Evolutionary conservation across 2,888 invertebrate genomes (phyloP), one percentile per base, ranked within the genome.

Genomic region (Liodrosophila aerea): DNA sequence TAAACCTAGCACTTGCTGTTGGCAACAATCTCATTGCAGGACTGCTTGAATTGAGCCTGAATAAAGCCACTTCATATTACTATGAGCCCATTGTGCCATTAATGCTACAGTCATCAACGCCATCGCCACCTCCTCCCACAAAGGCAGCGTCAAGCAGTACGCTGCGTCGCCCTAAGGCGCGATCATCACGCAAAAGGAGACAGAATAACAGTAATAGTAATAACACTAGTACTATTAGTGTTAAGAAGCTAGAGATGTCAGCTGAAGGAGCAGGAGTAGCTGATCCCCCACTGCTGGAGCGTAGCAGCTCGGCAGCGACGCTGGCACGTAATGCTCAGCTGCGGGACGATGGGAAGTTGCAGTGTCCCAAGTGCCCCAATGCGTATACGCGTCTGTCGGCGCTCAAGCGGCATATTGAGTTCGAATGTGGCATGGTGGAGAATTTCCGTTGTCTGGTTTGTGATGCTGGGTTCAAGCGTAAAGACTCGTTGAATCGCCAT

Each of bases 381-480:
- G 59, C 71, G 8, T 86, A 85, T 64, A 75, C 84, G 9, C 68
- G 86, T 22, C 34, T 68, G 8, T 85, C 82, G 45, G 83, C 83
- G 33, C 61, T 83, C 5, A 85, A 85, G 57, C 85, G 83, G n/a
- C 83, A 83, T 51, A 53, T 85, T 31, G 81, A 85, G 37, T 83
- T 85, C 37, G 83, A 83, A 44, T 83, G 83, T 59, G 83, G 83
- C 5, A 73, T 73, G 65, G 44, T 78, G 58, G 76, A 82, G 34
- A 82, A 81, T 54, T 83, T 83, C 45, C 69, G 72, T 40, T 83
- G 83, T 53, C 51, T 58, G 34, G 70, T 81, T 45, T 82, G 82
- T 64, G 76, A 70, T 69, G 86, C 81, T n/a, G 81, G 81, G 34
- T 82, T 82, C 45, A 82, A 82, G 75, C 81, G 81, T 13, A 82